phyloP scores from a whole-genome alignment of 2,888 invertebrate species.

The Trachelus iudaicus region DNA sequence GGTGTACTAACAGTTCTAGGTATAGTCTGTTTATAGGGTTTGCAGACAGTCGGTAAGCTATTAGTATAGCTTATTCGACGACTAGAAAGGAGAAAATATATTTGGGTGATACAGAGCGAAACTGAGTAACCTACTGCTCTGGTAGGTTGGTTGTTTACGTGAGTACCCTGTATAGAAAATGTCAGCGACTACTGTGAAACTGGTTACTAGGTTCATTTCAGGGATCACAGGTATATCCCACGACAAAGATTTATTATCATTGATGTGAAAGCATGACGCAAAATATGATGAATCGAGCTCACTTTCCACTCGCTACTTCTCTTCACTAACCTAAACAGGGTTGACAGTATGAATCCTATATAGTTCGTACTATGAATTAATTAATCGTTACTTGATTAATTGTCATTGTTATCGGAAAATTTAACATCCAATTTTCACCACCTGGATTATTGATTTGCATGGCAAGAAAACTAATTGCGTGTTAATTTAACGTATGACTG shows the following conservation, averaged over 20 bases:
- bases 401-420: conserved; percentile 32
- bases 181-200: too few species aligned
- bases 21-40: too few species aligned
- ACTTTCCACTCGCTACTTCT: conserved; percentile 22
- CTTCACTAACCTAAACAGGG: too few species aligned
- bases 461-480: too few species aligned
- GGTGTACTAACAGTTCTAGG: too few species aligned
- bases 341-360: too few species aligned
- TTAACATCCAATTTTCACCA: too few species aligned
- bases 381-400: conserved; percentile 56
- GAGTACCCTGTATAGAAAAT: too few species aligned
- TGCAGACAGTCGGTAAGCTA: background rate
- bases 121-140: conserved; percentile 17
- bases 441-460: too few species aligned
- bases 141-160: background rate
- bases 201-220: too few species aligned
- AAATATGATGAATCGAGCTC: conserved; percentile 58
- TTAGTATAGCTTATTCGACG: conserved; percentile 41
- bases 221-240: conserved; percentile 16
- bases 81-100: conserved; percentile 11
- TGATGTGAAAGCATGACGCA: conserved; percentile 44
- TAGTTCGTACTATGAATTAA: conserved; percentile 46
- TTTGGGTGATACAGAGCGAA: background rate
- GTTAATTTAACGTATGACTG: too few species aligned
- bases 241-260: conserved; percentile 60